A percentile compares a stretch with the other conserved stretches of the same genome.
Conservation (phyloP, 2,888 invertebrate species). For the Plusia festucae region DNA sequence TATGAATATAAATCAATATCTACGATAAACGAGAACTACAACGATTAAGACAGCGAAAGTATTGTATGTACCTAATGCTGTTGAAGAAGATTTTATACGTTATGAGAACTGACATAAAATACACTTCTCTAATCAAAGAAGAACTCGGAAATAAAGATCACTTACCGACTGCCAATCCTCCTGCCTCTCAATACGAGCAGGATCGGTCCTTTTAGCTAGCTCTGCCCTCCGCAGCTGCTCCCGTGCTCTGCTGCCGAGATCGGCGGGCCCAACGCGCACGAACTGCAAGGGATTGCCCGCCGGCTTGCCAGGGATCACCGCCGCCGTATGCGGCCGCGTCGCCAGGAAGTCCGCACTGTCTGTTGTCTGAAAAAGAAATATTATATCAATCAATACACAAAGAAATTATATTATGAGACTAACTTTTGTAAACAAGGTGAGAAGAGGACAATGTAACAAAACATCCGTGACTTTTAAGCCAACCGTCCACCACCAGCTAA, state of each 20-base stretch:
- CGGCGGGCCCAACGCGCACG: slow-evolving; percentile 96
- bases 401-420: too few relatives aligned
- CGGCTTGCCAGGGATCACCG: slow-evolving; percentile 94
- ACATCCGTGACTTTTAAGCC: too few relatives aligned
- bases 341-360: slow-evolving; percentile 88
- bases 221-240: slow-evolving; percentile 96
- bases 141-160: slow-evolving; percentile 86
- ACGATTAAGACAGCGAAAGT: too few relatives aligned
- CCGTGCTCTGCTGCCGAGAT: slow-evolving; percentile 95
- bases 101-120: too few relatives aligned
- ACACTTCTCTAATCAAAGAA: too few relatives aligned
- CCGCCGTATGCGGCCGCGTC: slow-evolving; percentile 88
- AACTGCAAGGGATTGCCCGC: slow-evolving; percentile 96
- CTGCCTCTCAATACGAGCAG: slow-evolving; percentile 94
- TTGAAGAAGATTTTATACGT: too few relatives aligned
- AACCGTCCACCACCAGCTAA: too few relatives aligned
- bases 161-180: slow-evolving; percentile 98
- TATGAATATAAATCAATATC: background rate
- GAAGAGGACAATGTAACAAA: too few relatives aligned
- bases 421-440: too few relatives aligned
- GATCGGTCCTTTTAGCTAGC: slow-evolving; percentile 95
- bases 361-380: slow-evolving; percentile 75
- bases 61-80: too few relatives aligned
- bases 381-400: background rate
- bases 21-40: too few relatives aligned